Conservation (phyloP, 2,888 invertebrate genomes). For the Crossocerus cetratus region DNA sequence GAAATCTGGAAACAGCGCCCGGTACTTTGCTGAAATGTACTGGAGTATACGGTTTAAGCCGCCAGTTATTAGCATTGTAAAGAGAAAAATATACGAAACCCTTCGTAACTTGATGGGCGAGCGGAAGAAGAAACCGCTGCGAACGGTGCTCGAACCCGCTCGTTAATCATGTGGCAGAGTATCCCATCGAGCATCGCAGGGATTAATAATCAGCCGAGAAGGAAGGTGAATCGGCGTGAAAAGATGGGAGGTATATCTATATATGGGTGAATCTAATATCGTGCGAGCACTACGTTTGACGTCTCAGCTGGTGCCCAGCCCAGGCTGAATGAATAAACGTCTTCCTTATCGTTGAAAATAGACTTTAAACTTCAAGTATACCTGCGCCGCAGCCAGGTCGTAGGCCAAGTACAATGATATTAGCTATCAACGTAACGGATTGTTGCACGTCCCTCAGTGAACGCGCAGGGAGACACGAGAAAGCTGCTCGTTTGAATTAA, state of each 20-base stretch:
- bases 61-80: too few relatives aligned
- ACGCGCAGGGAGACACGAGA: neutral
- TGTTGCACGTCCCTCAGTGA: constrained; percentile 44
- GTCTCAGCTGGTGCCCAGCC: constrained; percentile 69
- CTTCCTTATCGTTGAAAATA: constrained; percentile 76
- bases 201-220: constrained; percentile 53
- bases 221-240: neutral
- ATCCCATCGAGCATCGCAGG: constrained; percentile 41
- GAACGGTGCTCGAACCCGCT: neutral
- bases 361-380: constrained; percentile 73
- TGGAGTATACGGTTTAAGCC: too few relatives aligned
- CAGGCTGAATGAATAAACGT: constrained; percentile 74
- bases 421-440: constrained; percentile 60
- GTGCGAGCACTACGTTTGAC: constrained; percentile 66
- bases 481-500: constrained; percentile 30
- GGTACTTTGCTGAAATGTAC: too few relatives aligned
- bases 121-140: too few relatives aligned
- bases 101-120: too few relatives aligned
- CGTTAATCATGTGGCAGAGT: constrained; percentile 44
- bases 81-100: too few relatives aligned
- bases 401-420: constrained; percentile 70
- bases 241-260: constrained; percentile 12
- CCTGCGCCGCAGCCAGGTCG: constrained; percentile 73
- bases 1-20: too few relatives aligned
- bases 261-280: constrained; percentile 58